Conservation (phyloP, 2,797 vertebrate species). For the Numenius phaeopus region DNA sequence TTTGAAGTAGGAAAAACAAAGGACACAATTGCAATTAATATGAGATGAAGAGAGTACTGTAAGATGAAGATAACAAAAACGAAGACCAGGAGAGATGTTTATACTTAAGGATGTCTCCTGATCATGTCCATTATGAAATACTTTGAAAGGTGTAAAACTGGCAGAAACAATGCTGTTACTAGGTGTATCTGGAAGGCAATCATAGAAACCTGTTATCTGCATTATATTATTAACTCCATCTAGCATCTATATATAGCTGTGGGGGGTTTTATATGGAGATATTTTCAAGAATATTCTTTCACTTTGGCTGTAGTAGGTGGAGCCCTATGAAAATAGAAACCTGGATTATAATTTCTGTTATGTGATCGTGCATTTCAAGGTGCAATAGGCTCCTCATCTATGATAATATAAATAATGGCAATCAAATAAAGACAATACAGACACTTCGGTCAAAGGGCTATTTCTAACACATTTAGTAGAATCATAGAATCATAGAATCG, state of each 20-base stretch:
- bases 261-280: not conserved
- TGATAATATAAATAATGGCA: not conserved
- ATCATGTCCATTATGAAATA: not conserved
- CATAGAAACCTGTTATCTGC: not conserved
- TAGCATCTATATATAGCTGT: not conserved
- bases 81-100: not conserved
- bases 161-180: not conserved
- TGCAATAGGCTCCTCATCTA: not conserved
- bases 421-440: not conserved
- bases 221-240: not conserved
- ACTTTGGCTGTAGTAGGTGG: not conserved
- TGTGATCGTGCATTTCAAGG: not conserved
- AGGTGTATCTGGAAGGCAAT: slow-evolving; percentile 23
- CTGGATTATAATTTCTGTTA: not conserved
- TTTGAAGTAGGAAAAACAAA: not conserved
- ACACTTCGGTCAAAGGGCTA: not conserved
- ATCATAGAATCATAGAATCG: too few species aligned
- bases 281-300: not conserved
- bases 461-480: not conserved
- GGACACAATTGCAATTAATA: not conserved
- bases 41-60: not conserved
- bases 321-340: not conserved
- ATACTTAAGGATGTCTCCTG: not conserved
- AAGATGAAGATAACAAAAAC: not conserved
- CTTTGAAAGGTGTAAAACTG: not conserved